These are phyloP conservation scores for Sycophaga agraensis DNA, from an alignment of 1,140 invertebrate genomes.

Conservation along the genomic window DNA sequence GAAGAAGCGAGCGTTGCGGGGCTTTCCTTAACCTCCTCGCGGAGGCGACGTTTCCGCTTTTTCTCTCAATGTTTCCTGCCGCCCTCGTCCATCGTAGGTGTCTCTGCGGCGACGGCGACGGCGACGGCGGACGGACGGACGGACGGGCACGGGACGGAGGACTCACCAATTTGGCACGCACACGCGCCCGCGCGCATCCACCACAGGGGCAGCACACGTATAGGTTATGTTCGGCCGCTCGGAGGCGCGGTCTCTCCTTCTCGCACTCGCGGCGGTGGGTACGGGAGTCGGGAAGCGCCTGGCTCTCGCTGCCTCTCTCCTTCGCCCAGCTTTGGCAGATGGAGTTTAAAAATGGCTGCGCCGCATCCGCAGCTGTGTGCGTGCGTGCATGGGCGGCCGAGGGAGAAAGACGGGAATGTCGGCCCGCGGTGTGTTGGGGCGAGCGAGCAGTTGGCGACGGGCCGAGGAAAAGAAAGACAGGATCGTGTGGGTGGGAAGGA, in stretches of 20 bases:
- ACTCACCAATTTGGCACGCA: neutral
- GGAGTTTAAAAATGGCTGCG: conserved; percentile 27
- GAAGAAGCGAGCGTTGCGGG: no score
- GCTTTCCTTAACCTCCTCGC: no score
- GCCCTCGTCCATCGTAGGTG: neutral
- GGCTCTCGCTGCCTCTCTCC: no score
- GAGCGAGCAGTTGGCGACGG: neutral
- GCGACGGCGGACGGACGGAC: neutral
- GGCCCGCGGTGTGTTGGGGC: neutral
- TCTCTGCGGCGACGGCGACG: neutral
- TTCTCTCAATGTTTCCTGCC: neutral
- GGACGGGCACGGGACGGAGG: neutral
- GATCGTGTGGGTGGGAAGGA: neutral
- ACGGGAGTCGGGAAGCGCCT: no score
- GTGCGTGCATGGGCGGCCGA: neutral
- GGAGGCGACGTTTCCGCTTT: neutral
- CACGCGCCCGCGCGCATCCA: no score
- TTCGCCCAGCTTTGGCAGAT: neutral
- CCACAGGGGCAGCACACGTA: no score
- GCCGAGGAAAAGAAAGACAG: neutral
- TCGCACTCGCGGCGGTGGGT: neutral
- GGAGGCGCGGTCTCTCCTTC: neutral
- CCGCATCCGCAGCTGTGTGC: neutral
- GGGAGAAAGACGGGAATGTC: neutral
- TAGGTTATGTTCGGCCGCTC: neutral